Evolutionary conservation across 2,888 invertebrate genomes (phyloP).

Genomic region (Drosophila rellima): DNA sequence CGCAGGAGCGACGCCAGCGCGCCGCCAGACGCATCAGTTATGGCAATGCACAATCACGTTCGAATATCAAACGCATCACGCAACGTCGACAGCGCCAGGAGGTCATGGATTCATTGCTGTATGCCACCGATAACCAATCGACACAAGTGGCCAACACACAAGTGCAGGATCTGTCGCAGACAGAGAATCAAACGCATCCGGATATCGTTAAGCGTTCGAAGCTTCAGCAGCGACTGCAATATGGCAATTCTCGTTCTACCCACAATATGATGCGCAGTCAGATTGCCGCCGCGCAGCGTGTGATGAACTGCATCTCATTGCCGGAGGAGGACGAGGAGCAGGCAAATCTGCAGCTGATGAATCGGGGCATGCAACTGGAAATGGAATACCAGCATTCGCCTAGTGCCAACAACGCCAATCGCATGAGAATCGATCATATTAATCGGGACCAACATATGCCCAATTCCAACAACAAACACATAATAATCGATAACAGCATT

Average conservation of each 20-base stretch:
- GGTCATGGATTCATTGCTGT: background rate
- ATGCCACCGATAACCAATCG: background rate
- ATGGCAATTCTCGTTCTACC: slow-evolving; percentile 67
- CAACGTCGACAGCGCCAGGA: slow-evolving; percentile 36
- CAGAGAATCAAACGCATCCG: slow-evolving; percentile 17
- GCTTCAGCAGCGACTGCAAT: slow-evolving; percentile 58
- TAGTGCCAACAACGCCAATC: background rate
- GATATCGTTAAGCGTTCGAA: slow-evolving; percentile 46
- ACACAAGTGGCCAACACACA: background rate
- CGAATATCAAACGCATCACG: slow-evolving; percentile 66
- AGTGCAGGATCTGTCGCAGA: background rate
- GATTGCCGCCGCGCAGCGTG: slow-evolving; percentile 30
- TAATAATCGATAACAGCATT: background rate
- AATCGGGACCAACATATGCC: background rate
- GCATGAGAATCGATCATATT: background rate
- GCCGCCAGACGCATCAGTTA: slow-evolving; percentile 70
- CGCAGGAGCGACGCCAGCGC: slow-evolving; percentile 54
- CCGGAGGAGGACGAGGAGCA: background rate
- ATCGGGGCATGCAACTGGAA: slow-evolving; percentile 10
- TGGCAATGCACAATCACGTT: slow-evolving; percentile 75
- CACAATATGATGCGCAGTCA: slow-evolving; percentile 57
- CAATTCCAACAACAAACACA: no score
- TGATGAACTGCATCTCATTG: slow-evolving; percentile 11
- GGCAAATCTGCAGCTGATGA: slow-evolving; percentile 3
- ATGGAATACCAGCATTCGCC: slow-evolving; percentile 2